A percentile compares a stretch with the other conserved stretches of the same genome.
Evolutionary conservation across 2,888 invertebrate species (phyloP).

Genomic region (Hymenopus coronatus): DNA sequence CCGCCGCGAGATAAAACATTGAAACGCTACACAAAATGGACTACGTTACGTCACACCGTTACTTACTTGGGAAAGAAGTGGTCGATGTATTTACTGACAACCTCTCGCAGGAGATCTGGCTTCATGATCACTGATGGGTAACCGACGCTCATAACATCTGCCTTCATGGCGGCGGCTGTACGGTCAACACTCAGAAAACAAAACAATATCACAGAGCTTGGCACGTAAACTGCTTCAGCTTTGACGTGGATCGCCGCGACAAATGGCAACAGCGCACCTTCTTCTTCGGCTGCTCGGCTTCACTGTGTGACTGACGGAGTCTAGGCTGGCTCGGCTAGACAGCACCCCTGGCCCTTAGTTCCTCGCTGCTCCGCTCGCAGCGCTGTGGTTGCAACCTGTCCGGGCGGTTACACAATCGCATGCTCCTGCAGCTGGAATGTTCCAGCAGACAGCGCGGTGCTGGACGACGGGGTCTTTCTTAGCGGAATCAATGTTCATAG

Average conservation of each 20-base stretch:
- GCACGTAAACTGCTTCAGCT: background rate
- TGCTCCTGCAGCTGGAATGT: background rate
- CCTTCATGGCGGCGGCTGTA: slow-evolving; percentile 9
- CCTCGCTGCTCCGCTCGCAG: background rate
- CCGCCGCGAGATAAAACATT: no score
- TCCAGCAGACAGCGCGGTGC: background rate
- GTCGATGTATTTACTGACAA: slow-evolving; percentile 69
- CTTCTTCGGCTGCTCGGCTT: background rate
- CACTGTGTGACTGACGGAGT: background rate
- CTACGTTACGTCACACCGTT: background rate
- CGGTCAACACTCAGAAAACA: background rate
- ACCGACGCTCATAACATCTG: slow-evolving; percentile 42
- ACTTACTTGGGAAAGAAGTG: slow-evolving; percentile 71
- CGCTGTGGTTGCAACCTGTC: background rate
- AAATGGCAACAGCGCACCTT: background rate
- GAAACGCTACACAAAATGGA: background rate
- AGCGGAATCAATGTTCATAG: no score
- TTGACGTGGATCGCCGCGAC: background rate
- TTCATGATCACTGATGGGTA: slow-evolving; percentile 64
- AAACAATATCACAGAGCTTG: background rate
- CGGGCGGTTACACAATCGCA: background rate
- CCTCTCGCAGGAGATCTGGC: slow-evolving; percentile 66
- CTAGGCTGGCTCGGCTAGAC: background rate
- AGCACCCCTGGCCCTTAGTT: background rate
- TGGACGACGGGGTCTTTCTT: no score